phyloP scores from a whole-genome alignment of 2,888 invertebrate genomes.

The Rotaria socialis region DNA sequence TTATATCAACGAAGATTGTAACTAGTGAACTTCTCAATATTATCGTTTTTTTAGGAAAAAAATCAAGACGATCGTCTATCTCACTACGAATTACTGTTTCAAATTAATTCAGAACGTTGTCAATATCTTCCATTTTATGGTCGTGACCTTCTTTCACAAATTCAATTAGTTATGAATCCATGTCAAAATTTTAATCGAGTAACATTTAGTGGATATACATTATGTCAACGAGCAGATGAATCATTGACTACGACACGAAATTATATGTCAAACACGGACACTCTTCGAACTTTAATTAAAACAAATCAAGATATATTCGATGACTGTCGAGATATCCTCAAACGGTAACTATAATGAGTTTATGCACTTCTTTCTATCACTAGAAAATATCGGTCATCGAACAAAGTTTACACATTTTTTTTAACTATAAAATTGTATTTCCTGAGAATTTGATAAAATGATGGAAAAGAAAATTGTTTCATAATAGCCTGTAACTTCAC shows the following conservation, averaged over 20 bases:
- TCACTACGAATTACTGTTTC: not conserved
- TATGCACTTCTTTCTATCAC: too few relatives aligned
- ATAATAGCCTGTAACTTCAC: too few relatives aligned
- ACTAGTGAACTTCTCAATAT: not conserved
- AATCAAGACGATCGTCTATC: not conserved
- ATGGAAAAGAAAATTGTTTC: too few relatives aligned
- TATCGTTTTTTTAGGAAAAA: not conserved
- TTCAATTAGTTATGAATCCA: not conserved
- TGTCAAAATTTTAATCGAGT: not conserved
- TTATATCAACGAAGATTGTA: too few relatives aligned
- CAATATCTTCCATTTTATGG: not conserved
- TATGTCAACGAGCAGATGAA: not conserved
- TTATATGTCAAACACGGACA: not conserved
- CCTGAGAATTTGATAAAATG: too few relatives aligned
- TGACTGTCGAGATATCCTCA: not conserved
- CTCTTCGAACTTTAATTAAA: slow-evolving; percentile 61
- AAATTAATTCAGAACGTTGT: not conserved
- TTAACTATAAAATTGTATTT: too few relatives aligned
- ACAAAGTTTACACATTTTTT: too few relatives aligned
- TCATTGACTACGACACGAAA: not conserved
- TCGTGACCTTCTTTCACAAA: not conserved
- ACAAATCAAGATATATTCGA: slow-evolving; percentile 7
- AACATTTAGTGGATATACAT: not conserved
- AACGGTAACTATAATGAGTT: not conserved
- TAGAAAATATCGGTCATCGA: too few relatives aligned